Conservation (phyloP, 2,888 invertebrate genomes). For the Ptychoptera contaminata region DNA sequence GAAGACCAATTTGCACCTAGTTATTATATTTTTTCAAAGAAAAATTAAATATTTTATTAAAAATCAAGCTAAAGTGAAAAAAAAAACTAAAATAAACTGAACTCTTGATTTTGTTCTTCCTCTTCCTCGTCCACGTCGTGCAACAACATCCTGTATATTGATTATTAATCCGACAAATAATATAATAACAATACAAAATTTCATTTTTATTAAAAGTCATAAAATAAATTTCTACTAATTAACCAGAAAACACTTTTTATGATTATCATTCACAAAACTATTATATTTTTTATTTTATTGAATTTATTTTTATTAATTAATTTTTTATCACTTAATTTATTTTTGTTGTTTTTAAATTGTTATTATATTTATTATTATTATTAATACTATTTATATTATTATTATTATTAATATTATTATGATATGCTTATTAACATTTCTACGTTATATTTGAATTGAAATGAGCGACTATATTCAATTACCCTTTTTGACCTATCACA, state of each 20-base stretch:
- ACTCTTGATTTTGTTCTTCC: conserved; percentile 63
- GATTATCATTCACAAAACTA: too few relatives aligned
- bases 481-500: too few relatives aligned
- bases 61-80: not conserved
- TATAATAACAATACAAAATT: conserved; percentile 20
- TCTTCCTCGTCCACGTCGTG: conserved; percentile 52
- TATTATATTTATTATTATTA: too few relatives aligned
- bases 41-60: not conserved
- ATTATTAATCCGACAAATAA: conserved; percentile 28
- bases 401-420: too few relatives aligned
- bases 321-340: not conserved
- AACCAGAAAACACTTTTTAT: too few relatives aligned
- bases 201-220: conserved; percentile 19
- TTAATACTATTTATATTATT: too few relatives aligned
- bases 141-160: conserved; percentile 28
- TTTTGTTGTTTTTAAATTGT: not conserved
- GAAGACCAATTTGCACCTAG: conserved; percentile 68
- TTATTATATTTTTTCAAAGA: conserved; percentile 2
- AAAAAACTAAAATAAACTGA: conserved; percentile 8
- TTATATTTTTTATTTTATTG: too few relatives aligned
- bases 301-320: too few relatives aligned
- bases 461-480: too few relatives aligned
- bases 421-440: too few relatives aligned
- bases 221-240: too few relatives aligned
- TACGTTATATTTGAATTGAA: too few relatives aligned